Base-by-base conservation (phyloP, 2,888 invertebrate genomes). In the Tineola bisselliella region DNA sequence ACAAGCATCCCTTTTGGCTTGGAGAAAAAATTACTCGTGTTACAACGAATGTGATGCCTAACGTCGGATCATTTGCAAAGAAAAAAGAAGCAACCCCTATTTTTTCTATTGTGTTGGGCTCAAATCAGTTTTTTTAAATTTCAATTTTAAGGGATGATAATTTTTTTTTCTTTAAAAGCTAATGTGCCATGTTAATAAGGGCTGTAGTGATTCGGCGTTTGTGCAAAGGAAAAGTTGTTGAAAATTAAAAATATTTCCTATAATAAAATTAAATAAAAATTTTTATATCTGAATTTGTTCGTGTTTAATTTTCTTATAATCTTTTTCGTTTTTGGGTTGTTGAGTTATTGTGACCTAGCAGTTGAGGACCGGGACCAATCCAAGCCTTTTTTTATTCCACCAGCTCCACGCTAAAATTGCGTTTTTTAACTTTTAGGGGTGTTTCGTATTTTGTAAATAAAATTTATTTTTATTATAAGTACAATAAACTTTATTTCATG, bases 221-320 rank as follows among this genome's bases (percentile, higher is more conserved):
- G 54, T 12, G 33, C 33, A 5, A n/a, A 3, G 30, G n/a, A 30
- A 56, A 58, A 80, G 81, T 84, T 83, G 83, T 86, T 84, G 25
- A 77, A 83, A n/a, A 84, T 84, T 79, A 84, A 84, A 86, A 86
- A 86, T 84, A 86, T 86, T 84, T 86, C 87, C 87, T 87, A 86
- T 82, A 86, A 86, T 86, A 86, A n/a, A n/a, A n/a, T n/a, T n/a
- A n/a, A 86, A 86, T 86, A 86, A 81, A 87, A 84, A 81, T 84
- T 87, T 87, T 87, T 87, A 87, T 87, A 87, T 86, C 86, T 83
- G 87, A 84, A 6, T 4, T 62, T 66, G 63, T 65, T 64, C 66
- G 67, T 75, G 31, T 79, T 78, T 82, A 71, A 74, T 74, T 82
- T 43, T 12, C 4, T 58, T 56, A 25, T 25, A 25, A 25, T 70